Evolutionary conservation across 2,113 vertebrate species (phyloP), one percentile per base, ranked within the genome.

Genomic region (Pithys albifrons): DNA sequence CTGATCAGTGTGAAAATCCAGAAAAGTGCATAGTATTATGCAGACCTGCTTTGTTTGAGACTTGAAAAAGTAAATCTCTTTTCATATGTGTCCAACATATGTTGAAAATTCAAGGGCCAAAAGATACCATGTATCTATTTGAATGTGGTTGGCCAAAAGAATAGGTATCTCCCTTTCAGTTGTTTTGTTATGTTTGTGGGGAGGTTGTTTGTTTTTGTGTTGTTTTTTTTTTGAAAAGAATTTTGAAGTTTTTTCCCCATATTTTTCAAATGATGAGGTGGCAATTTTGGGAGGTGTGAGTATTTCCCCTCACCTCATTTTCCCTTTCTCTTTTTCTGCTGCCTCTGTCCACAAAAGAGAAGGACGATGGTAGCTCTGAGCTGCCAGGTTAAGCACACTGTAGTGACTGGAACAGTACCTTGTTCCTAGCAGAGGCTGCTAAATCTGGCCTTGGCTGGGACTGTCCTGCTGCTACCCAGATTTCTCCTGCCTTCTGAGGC

Each of bases 221-320:
- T 41, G 12, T 45, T 57, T 58, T 24, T 31, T 2, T 22, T 57
- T 57, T 27, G n/a, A n/a, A 24, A 59, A 35, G 9, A 6, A 20
- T 35, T 12, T 19, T 55, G 11, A 51, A 14, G 29, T 9, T 55
- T 58, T 58, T 35, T 57, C 35, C 52, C 52, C 27, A 54, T 54
- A 28, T 55, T 55, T 59, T 35, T 59, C 33, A 4, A 46, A 52
- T 33, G 37, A 22, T 9, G 6, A 57, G 6, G 17, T 41, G 33
- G 10, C 17, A 27, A 49, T 79, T 83, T 55, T 43, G 25, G 4
- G 41, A 75, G 6, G 0, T 24, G 2, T 73, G 45, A 51, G 3
- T 6, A 69, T 35, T 41, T 27, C 0, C 28, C 27, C 35, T 33
- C 3, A 3, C 10, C 23, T 1, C 2, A 10, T 29, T 79, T 59